A percentile compares a stretch with the other conserved stretches of the same genome.
Evolutionary conservation across 2,797 vertebrate genomes (phyloP).

Genomic region (Rhodeus uyekii): DNA sequence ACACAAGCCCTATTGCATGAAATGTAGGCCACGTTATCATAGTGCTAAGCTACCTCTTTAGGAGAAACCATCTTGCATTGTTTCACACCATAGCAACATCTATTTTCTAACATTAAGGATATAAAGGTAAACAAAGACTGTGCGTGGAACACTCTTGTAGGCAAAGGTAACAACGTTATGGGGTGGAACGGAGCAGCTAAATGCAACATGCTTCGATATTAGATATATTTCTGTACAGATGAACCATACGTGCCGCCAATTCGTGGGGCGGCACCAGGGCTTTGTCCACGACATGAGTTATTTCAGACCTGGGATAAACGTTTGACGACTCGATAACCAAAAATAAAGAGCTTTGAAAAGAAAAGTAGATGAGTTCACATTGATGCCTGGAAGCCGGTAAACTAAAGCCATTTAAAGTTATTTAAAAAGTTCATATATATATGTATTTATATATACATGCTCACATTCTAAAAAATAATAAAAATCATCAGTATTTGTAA

Average conservation of each 20-base stretch:
- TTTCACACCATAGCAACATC: slow-evolving; percentile 41
- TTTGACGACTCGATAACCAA: not conserved
- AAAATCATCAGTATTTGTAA: not conserved
- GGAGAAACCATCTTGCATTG: slow-evolving; percentile 28
- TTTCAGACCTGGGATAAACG: slow-evolving; percentile 54
- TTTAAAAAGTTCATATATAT: not conserved
- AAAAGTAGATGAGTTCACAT: not conserved
- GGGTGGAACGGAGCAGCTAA: slow-evolving; percentile 59
- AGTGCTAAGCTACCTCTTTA: slow-evolving; percentile 69
- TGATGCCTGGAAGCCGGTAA: not conserved
- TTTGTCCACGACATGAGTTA: slow-evolving; percentile 12
- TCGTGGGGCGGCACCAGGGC: slow-evolving; percentile 38
- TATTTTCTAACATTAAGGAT: slow-evolving; percentile 49
- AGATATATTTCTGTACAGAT: slow-evolving; percentile 53
- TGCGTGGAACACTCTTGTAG: slow-evolving; percentile 40
- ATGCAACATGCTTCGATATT: slow-evolving; percentile 68
- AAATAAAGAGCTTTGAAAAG: not conserved
- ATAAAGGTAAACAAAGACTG: slow-evolving; percentile 53
- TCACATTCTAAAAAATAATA: not conserved
- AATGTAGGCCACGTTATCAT: slow-evolving; percentile 71
- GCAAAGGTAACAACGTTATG: slow-evolving; percentile 11
- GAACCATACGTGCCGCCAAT: slow-evolving; percentile 29
- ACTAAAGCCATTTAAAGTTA: not conserved
- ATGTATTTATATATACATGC: not conserved
- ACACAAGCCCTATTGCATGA: slow-evolving; percentile 54